Evolutionary conservation across 2,888 invertebrate species (phyloP).

Genomic region (Germaria angustata): DNA sequence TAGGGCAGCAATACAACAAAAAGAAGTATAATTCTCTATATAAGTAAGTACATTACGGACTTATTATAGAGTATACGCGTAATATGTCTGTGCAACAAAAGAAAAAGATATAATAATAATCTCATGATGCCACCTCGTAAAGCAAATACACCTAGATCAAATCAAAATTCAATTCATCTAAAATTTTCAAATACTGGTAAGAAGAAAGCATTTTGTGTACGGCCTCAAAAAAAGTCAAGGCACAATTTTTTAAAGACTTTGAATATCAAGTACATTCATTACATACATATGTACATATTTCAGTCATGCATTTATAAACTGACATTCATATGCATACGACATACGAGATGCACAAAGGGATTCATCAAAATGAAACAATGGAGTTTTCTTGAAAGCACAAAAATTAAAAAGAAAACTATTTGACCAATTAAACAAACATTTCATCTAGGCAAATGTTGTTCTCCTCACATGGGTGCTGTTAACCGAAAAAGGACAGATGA

Average conservation of each 20-base stretch:
- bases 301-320: too few species aligned
- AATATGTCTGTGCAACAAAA: too few species aligned
- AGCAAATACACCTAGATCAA: too few species aligned
- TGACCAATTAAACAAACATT: constrained; percentile 43
- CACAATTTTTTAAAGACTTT: not conserved
- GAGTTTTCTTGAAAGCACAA: too few species aligned
- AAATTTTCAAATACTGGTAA: not conserved
- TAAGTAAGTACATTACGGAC: too few species aligned
- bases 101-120: too few species aligned
- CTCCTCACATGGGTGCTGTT: not conserved
- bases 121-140: too few species aligned
- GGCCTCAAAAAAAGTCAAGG: not conserved
- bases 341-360: constrained; percentile 14
- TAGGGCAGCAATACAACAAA: too few species aligned
- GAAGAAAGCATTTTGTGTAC: not conserved
- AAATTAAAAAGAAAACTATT: not conserved
- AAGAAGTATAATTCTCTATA: too few species aligned
- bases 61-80: too few species aligned
- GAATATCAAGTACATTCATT: not conserved
- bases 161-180: constrained; percentile 48
- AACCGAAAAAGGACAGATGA: constrained; percentile 19
- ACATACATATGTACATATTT: too few species aligned
- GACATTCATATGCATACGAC: too few species aligned
- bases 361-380: constrained; percentile 1
- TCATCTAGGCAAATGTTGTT: constrained; percentile 28